Percentiles rank a stretch among this genome's conserved stretches.
Conservation (phyloP, 2,113 vertebrate species). For the Hiodon tergisus region DNA sequence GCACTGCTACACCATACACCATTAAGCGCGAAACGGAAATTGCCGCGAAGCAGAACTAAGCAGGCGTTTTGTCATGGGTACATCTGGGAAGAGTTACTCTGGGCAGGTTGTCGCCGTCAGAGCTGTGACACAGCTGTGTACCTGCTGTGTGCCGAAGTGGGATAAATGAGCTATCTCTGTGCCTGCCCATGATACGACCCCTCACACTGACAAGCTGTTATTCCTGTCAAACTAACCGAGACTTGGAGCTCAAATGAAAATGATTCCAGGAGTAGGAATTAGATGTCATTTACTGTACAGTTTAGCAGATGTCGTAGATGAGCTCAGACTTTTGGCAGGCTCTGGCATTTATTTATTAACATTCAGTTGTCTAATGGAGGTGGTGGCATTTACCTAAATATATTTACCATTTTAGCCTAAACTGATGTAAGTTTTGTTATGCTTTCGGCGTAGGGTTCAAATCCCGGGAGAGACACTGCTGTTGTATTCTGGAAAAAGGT, state of each 20-base stretch:
- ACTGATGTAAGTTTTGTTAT: too few species aligned
- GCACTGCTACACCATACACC: constrained; percentile 29
- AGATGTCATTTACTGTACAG: constrained; percentile 22
- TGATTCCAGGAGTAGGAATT: constrained; percentile 31
- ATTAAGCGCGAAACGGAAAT: constrained; percentile 46
- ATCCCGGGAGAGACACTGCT: neutral
- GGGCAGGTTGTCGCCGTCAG: constrained; percentile 41
- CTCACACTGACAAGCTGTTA: constrained; percentile 37
- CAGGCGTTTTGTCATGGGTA: neutral
- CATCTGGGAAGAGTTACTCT: constrained; percentile 47
- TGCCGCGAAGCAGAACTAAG: too few species aligned
- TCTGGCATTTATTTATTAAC: too few species aligned
- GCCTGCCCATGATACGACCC: constrained; percentile 52
- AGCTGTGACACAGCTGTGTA: constrained; percentile 36
- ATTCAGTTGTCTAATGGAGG: neutral
- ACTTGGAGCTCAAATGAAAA: constrained; percentile 39
- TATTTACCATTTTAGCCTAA: too few species aligned
- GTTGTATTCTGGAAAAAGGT: too few species aligned
- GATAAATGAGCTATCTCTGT: constrained; percentile 56
- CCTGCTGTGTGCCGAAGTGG: constrained; percentile 47
- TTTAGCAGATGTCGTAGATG: neutral
- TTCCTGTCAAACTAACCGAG: constrained; percentile 36
- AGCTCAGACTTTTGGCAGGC: neutral
- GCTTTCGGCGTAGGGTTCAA: neutral
- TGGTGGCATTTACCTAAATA: neutral